Conservation (phyloP, 2,888 invertebrate genomes). For the Microchrysa polita region DNA sequence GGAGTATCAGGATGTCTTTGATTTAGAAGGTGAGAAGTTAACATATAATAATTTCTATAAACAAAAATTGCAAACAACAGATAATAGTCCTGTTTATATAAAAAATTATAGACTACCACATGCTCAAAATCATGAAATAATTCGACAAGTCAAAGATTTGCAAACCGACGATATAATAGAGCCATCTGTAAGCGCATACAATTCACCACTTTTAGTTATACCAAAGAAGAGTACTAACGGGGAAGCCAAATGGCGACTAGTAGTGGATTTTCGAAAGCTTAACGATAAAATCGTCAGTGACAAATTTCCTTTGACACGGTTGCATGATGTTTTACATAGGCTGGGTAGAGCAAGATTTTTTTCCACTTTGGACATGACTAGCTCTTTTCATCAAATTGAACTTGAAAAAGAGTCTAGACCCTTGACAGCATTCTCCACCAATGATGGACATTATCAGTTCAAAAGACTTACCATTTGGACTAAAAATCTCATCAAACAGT, state of each 20-base stretch:
- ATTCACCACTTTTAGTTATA: constrained; percentile 48
- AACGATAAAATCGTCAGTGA: constrained; percentile 35
- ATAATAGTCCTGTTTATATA: constrained; percentile 44
- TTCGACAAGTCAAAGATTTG: background rate
- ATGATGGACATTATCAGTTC: constrained; percentile 49
- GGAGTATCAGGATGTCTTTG: constrained; percentile 13
- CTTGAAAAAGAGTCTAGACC: constrained; percentile 46
- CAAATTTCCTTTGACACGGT: constrained; percentile 36
- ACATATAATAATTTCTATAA: constrained; percentile 7
- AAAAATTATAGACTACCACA: constrained; percentile 13
- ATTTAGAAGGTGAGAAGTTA: constrained; percentile 14
- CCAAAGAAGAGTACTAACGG: constrained; percentile 43
- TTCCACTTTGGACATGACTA: constrained; percentile 12
- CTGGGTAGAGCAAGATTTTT: constrained; percentile 17
- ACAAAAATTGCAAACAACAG: background rate
- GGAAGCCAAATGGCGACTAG: constrained; percentile 26
- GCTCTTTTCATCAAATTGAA: constrained; percentile 43
- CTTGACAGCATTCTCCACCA: constrained; percentile 45
- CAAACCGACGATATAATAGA: background rate
- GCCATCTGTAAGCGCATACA: constrained; percentile 46
- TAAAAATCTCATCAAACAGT: no score
- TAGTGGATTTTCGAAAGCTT: constrained; percentile 3
- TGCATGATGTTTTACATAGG: constrained; percentile 46
- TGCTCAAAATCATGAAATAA: background rate
- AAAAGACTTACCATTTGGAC: no score